These are phyloP conservation scores for roundworm (Caenorhabditis elegans) DNA, from an alignment of 1,140 invertebrate genomes.

Conservation along the genomic window DNA sequence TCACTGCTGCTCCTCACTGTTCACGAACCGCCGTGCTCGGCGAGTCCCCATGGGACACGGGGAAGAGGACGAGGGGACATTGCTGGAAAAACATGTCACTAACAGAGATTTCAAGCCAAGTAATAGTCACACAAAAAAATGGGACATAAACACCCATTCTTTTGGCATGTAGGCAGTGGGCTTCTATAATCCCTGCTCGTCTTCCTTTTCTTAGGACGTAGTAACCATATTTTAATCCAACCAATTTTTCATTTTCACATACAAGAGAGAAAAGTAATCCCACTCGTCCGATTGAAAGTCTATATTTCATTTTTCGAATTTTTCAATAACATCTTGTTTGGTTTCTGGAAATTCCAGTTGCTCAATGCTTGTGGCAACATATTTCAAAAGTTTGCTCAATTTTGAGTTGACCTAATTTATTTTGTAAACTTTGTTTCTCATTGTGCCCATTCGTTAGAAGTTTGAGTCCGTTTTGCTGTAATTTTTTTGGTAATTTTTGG, in stretches of 20 bases:
- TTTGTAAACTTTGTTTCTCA: too few relatives aligned
- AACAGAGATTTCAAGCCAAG: background rate
- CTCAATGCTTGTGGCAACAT: too few relatives aligned
- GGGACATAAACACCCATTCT: background rate
- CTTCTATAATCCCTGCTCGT: background rate
- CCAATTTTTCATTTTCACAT: conserved; percentile 9
- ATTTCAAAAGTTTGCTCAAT: too few relatives aligned
- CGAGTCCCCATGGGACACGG: background rate
- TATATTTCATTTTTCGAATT: too few relatives aligned
- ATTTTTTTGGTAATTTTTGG: too few relatives aligned
- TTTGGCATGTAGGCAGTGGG: background rate
- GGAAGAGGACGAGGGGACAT: background rate
- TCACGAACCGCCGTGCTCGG: background rate
- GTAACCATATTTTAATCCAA: background rate
- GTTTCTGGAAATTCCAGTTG: too few relatives aligned
- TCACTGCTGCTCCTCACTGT: background rate
- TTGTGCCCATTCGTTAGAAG: too few relatives aligned
- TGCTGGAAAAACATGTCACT: conserved; percentile 17
- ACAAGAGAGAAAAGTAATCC: background rate
- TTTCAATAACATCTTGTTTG: too few relatives aligned
- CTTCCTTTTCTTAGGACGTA: background rate
- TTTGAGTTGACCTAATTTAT: too few relatives aligned
- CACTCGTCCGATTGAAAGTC: too few relatives aligned
- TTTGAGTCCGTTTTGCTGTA: too few relatives aligned
- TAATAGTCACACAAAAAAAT: background rate